Conservation (phyloP, 2,888 invertebrate species). For the Leptopterna dolabrata region DNA sequence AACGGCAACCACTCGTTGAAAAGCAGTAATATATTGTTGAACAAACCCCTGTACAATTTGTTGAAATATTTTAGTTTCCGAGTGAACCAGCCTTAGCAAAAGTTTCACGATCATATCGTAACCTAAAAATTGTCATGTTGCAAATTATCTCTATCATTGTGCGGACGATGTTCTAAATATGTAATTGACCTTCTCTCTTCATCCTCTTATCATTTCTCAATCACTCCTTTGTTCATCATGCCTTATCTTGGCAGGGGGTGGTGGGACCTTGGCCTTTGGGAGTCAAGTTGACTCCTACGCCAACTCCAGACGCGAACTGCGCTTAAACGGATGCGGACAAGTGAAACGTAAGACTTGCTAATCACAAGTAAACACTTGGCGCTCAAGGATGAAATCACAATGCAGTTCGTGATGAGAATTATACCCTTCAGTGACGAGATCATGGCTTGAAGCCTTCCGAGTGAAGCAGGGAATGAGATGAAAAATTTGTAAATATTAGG, state of each 20-base stretch:
- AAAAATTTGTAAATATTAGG: neutral
- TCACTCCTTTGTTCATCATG: neutral
- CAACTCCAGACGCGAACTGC: neutral
- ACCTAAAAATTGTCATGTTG: no score
- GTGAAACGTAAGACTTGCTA: constrained; percentile 10
- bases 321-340: neutral
- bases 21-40: no score
- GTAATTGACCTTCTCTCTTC: neutral
- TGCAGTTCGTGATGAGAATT: constrained; percentile 17
- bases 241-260: neutral
- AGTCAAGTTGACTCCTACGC: constrained; percentile 3
- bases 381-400: constrained; percentile 20
- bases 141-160: no score
- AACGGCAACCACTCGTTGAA: no score
- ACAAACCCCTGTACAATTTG: no score
- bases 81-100: no score
- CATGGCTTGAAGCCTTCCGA: neutral
- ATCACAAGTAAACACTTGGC: constrained; percentile 16
- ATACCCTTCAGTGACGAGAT: neutral
- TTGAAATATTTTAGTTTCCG: no score
- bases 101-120: no score
- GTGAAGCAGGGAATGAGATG: neutral
- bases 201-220: neutral
- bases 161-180: no score
- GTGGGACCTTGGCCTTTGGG: neutral